These are phyloP conservation scores for Sitta carolinensis DNA, from an alignment of 2,797 vertebrate genomes.

Conservation along the genomic window DNA sequence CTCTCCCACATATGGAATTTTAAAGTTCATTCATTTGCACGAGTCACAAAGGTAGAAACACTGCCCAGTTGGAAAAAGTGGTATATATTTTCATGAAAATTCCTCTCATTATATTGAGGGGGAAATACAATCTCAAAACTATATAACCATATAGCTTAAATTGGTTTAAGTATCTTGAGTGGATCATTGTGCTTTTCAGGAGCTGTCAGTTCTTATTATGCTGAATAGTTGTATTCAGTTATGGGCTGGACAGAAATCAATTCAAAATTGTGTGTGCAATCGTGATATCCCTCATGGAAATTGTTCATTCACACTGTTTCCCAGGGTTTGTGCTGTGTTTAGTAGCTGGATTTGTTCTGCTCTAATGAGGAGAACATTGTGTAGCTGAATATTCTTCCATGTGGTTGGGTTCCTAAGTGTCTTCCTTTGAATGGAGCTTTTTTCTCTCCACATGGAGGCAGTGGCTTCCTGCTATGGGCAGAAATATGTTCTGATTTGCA, in stretches of 20 bases:
- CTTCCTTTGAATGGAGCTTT: not conserved
- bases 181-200: not conserved
- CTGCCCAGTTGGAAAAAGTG: not conserved
- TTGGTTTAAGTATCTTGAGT: not conserved
- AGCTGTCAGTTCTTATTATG: constrained; percentile 23
- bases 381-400: not conserved
- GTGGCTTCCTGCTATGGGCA: not conserved
- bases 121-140: not conserved
- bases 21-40: not conserved
- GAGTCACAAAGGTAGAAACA: not conserved
- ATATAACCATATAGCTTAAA: not conserved
- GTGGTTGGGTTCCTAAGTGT: not conserved
- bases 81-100: not conserved
- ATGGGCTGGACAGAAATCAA: not conserved
- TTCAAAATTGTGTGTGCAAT: not conserved
- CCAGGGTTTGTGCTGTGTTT: not conserved
- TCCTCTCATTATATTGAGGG: not conserved
- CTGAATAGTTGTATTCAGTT: not conserved
- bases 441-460: not conserved
- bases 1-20: not conserved
- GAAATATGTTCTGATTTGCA: not conserved
- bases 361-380: not conserved
- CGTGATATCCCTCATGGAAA: not conserved
- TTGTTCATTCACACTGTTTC: not conserved
- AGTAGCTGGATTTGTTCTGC: not conserved